Evolutionary conservation across 92 coral and sea anemone genomes (phyloP).

Genomic region (Heteractis magnifica): DNA sequence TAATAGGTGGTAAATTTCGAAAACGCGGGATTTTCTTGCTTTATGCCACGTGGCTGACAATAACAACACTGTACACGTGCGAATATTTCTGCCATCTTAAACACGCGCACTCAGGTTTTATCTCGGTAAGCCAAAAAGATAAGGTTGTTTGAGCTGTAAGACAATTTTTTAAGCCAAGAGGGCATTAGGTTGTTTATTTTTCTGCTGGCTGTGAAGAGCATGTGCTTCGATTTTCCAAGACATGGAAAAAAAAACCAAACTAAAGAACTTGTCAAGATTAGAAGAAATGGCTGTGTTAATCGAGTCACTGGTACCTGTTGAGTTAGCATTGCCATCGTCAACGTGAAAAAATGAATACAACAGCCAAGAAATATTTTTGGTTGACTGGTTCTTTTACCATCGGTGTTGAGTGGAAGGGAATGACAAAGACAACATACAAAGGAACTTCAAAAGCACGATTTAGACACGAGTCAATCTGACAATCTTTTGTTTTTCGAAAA

Average conservation of each 20-base stretch:
- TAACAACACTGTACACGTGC: slow-evolving; percentile 96
- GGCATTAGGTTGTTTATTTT: slow-evolving; percentile 24
- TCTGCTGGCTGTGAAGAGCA: slow-evolving; percentile 32
- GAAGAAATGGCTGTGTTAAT: slow-evolving; percentile 23
- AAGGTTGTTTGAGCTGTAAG: background rate
- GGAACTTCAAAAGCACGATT: slow-evolving; percentile 24
- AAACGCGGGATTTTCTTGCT: slow-evolving; percentile 46
- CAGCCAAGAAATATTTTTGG: slow-evolving; percentile 24
- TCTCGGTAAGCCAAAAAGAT: slow-evolving; percentile 4
- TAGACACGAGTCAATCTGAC: slow-evolving; percentile 44
- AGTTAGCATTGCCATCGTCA: slow-evolving; percentile 18
- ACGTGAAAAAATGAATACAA: slow-evolving; percentile 37
- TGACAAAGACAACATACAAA: slow-evolving; percentile 25
- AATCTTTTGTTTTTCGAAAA: slow-evolving; percentile 25
- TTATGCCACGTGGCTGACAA: slow-evolving; percentile 98
- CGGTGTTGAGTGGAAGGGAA: slow-evolving; percentile 2
- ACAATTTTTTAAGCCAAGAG: background rate
- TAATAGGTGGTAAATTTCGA: background rate
- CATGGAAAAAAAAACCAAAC: slow-evolving; percentile 7
- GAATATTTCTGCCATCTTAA: slow-evolving; percentile 45
- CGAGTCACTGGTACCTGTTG: slow-evolving; percentile 40
- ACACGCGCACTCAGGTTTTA: slow-evolving; percentile 51
- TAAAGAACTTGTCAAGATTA: slow-evolving; percentile 35
- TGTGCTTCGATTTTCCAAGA: slow-evolving; percentile 27
- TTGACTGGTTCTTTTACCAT: slow-evolving; percentile 29